Conservation (phyloP, 2,888 invertebrate species). For the Clivina fossor region DNA sequence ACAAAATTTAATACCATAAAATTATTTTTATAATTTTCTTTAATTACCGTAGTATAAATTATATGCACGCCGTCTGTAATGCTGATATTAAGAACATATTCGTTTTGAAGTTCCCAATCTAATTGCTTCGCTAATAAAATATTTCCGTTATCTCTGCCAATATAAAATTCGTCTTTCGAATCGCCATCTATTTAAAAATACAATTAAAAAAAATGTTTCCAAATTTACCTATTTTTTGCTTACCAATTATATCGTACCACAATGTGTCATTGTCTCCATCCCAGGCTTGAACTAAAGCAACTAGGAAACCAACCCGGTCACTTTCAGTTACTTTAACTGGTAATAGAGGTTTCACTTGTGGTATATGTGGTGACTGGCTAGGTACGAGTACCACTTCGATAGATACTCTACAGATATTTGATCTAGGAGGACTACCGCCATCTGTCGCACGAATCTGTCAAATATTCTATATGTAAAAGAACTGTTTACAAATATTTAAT, state of each 20-base stretch:
- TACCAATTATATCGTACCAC: slow-evolving; percentile 89
- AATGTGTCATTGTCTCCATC: slow-evolving; percentile 86
- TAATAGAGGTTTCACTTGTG: slow-evolving; percentile 66
- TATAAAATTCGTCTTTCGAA: slow-evolving; percentile 76
- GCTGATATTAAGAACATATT: slow-evolving; percentile 79
- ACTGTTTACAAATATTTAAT: slow-evolving; percentile 21
- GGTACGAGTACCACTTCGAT: slow-evolving; percentile 66
- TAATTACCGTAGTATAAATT: slow-evolving; percentile 63
- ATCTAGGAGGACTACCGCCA: slow-evolving; percentile 72
- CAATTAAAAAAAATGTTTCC: neutral
- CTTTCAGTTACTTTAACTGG: slow-evolving; percentile 78
- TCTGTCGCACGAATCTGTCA: slow-evolving; percentile 79
- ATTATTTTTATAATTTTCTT: neutral
- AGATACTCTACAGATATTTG: slow-evolving; percentile 73
- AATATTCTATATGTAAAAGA: slow-evolving; percentile 14
- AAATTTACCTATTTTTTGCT: slow-evolving; percentile 47
- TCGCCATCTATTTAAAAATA: slow-evolving; percentile 69
- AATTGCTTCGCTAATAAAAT: slow-evolving; percentile 79
- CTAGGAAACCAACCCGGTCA: slow-evolving; percentile 83
- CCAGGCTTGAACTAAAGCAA: slow-evolving; percentile 80
- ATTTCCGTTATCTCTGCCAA: slow-evolving; percentile 84
- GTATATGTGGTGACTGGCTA: slow-evolving; percentile 62
- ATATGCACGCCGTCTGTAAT: slow-evolving; percentile 77
- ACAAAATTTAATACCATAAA: slow-evolving; percentile 1
- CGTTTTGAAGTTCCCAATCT: slow-evolving; percentile 76